phyloP scores from a whole-genome alignment of 2,113 vertebrate genomes.

The Anguilla rostrata region DNA sequence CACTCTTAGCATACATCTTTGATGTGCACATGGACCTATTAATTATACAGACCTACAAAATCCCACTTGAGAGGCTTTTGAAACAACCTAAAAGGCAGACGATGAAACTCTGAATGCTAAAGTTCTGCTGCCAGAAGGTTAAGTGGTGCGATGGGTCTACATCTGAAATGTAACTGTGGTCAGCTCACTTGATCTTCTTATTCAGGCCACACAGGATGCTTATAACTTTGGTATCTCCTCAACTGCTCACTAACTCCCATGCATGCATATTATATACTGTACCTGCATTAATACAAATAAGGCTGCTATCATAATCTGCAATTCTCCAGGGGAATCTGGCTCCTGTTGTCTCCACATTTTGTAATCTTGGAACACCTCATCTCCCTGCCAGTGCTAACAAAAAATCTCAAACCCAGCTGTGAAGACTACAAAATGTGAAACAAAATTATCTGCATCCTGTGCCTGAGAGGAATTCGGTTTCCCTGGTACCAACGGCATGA shows the following conservation, averaged over 20 bases:
- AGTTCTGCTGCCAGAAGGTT: not conserved
- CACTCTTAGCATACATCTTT: slow-evolving; percentile 17
- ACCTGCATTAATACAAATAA: not conserved
- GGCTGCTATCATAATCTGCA: not conserved
- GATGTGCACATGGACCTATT: slow-evolving; percentile 14
- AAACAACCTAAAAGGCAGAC: slow-evolving; percentile 14
- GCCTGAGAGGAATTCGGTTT: slow-evolving; percentile 21
- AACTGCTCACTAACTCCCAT: not conserved
- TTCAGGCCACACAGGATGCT: not conserved
- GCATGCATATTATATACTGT: not conserved
- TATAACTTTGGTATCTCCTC: not conserved
- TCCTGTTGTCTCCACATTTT: not conserved
- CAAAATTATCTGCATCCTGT: slow-evolving; percentile 9
- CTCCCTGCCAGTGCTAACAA: not conserved
- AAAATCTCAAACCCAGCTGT: not conserved
- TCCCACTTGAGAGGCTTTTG: slow-evolving; percentile 20
- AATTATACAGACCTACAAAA: slow-evolving; percentile 21
- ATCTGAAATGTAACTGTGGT: not conserved
- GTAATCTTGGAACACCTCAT: not conserved
- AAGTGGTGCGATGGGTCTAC: not conserved
- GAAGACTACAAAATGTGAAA: slow-evolving; percentile 1
- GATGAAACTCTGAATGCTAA: not conserved
- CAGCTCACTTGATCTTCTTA: not conserved
- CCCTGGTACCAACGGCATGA: not conserved
- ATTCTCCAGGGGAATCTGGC: not conserved